A percentile compares a stretch with the other conserved stretches of the same genome.
These are phyloP conservation scores for Halcyon smyrnensis DNA, from an alignment of 2,797 vertebrate genomes.

Conservation along the genomic window DNA sequence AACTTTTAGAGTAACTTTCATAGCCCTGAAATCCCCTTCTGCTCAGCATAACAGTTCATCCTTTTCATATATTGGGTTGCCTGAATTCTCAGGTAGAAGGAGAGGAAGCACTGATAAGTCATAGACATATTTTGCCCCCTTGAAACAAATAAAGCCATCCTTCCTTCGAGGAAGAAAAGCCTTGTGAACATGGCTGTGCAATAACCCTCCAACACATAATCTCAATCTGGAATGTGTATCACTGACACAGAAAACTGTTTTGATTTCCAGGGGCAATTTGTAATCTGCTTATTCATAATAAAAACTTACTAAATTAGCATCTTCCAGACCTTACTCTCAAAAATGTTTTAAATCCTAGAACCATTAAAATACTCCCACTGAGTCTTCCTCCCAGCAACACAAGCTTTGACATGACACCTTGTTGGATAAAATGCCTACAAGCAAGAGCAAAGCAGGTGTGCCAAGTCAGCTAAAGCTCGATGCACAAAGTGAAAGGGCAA, in stretches of 20 bases:
- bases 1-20: background rate
- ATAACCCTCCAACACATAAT: background rate
- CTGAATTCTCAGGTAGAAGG: background rate
- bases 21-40: background rate
- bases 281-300: background rate
- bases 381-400: background rate
- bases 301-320: background rate
- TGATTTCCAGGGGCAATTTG: background rate
- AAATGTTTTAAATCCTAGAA: background rate
- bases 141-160: background rate
- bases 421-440: background rate
- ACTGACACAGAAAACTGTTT: background rate
- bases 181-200: background rate
- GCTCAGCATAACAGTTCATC: background rate
- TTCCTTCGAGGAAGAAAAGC: background rate
- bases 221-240: background rate
- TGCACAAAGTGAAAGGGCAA: background rate
- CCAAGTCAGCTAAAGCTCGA: conserved; percentile 12
- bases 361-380: background rate
- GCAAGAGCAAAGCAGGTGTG: conserved; percentile 5
- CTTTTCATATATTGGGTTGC: background rate
- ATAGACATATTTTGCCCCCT: background rate
- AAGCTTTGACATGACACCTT: background rate
- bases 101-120: background rate
- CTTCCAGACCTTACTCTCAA: background rate